Base-by-base conservation (phyloP, 2,113 vertebrate genomes). In the Otus sunia region DNA sequence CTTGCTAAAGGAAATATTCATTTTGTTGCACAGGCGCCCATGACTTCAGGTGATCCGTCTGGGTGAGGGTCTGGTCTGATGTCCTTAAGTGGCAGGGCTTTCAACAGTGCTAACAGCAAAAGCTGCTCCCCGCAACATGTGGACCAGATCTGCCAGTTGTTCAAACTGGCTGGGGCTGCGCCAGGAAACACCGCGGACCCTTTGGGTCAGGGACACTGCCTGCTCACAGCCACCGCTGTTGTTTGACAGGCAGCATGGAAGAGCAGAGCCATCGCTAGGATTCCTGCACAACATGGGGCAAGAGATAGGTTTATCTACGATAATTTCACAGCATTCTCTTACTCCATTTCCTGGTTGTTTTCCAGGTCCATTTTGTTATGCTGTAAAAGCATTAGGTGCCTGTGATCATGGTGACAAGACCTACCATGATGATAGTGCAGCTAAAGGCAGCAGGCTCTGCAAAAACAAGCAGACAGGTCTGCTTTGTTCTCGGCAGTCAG, bases 331-430 rank as follows among this genome's bases (percentile, higher is more conserved):
- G 81, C 86, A 56, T 73, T 95, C 81, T 73, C 62, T 50, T 15
- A 5, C 80, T 74, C 59, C 37, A 39, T 92, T 90, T 91, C 56
- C 84, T 75, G 69, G 81, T 82, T 94, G 86, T 73, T 96, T 94
- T 94, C 89, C 90, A 87, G 88, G 92, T 85, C 64, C 56, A 52
- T 83, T 94, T 53, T 81, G 86, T 85, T 91, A 34, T 22, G 53
- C 88, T 87, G 88, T 68, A 58, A 41, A 86, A 94, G 91, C 76
- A 68, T 64, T 68, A 68, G 8, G 12, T 63, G 91, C 60, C 90
- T 89, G 86, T 91, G 89, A 92, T 96, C 89, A 39, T 13, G 77
- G 91, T 92, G 94, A 96, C 93, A 95, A 80, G 92, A 88, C 72
- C 12, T 11, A 74, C 50, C 29, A 21, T 7, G 15, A 79, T 19